phyloP scores from a whole-genome alignment of 2,113 vertebrate genomes.

The Trematomus loennbergii region DNA sequence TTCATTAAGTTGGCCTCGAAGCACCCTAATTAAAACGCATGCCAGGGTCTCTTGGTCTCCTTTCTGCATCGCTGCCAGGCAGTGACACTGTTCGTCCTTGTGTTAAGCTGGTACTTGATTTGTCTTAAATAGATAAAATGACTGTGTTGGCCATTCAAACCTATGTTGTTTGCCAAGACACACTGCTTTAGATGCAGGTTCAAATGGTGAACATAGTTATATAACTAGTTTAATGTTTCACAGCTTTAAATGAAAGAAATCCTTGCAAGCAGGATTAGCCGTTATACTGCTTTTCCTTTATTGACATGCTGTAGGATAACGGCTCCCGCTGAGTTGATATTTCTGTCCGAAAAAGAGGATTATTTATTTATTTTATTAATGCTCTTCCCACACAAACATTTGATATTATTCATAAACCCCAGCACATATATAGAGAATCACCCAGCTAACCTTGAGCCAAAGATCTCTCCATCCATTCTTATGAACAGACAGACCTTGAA shows the following conservation, averaged over 20 bases:
- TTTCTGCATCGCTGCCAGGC: conserved; percentile 30
- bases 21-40: conserved; percentile 31
- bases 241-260: conserved; percentile 40
- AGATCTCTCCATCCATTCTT: neutral
- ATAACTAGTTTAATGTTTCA: conserved; percentile 29
- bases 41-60: conserved; percentile 30
- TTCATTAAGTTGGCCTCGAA: conserved; percentile 22
- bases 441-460: neutral
- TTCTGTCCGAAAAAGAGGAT: conserved; percentile 28
- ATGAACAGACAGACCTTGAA: neutral
- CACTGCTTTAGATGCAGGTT: conserved; percentile 6
- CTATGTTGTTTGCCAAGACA: conserved; percentile 30
- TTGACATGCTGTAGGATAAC: conserved; percentile 31
- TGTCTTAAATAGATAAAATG: conserved; percentile 48
- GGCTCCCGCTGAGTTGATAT: conserved; percentile 23
- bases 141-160: conserved; percentile 30
- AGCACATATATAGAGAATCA: neutral
- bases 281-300: neutral
- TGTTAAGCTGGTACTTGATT: conserved; percentile 44
- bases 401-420: conserved; percentile 2
- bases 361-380: conserved; percentile 7
- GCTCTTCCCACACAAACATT: conserved; percentile 23
- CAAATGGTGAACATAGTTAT: conserved; percentile 43
- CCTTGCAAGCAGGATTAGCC: conserved; percentile 21
- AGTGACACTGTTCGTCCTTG: conserved; percentile 46